Percentiles rank a stretch among this genome's conserved stretches.
Conservation (phyloP, 2,797 vertebrate species). For the Lepus townsendii region DNA sequence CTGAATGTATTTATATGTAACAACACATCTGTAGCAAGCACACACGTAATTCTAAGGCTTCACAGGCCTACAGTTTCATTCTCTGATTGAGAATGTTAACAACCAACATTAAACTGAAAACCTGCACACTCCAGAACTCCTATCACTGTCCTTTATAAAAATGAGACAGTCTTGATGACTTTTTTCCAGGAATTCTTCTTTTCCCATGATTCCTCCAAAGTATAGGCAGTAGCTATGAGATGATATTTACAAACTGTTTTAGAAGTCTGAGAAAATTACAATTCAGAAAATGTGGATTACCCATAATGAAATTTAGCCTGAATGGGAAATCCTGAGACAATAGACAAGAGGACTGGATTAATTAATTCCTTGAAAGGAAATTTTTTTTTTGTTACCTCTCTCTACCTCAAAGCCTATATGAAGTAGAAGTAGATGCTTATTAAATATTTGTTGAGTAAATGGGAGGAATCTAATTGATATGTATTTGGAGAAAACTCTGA, state of each 20-base stretch:
- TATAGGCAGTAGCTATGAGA: neutral
- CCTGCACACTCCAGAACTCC: neutral
- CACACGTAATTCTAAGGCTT: neutral
- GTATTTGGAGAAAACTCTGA: neutral
- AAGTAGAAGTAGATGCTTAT: neutral
- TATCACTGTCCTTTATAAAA: neutral
- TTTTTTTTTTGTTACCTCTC: neutral
- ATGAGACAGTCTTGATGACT: neutral
- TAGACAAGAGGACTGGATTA: neutral
- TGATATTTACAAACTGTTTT: slow-evolving; percentile 13
- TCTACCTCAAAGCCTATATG: neutral
- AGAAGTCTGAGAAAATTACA: neutral
- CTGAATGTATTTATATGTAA: neutral
- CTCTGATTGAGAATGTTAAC: neutral
- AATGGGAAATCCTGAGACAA: neutral
- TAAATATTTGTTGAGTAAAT: neutral
- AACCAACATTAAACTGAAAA: neutral
- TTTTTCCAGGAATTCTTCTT: neutral
- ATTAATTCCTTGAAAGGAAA: slow-evolving; percentile 26
- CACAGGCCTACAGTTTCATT: neutral
- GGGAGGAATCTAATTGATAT: neutral
- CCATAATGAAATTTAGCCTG: neutral
- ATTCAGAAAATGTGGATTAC: neutral
- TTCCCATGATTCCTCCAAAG: neutral
- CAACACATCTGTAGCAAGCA: neutral